A percentile compares a stretch with the other conserved stretches of the same genome.
phyloP scores from a whole-genome alignment of 2,113 vertebrate genomes.

The Megalops atlanticus region DNA sequence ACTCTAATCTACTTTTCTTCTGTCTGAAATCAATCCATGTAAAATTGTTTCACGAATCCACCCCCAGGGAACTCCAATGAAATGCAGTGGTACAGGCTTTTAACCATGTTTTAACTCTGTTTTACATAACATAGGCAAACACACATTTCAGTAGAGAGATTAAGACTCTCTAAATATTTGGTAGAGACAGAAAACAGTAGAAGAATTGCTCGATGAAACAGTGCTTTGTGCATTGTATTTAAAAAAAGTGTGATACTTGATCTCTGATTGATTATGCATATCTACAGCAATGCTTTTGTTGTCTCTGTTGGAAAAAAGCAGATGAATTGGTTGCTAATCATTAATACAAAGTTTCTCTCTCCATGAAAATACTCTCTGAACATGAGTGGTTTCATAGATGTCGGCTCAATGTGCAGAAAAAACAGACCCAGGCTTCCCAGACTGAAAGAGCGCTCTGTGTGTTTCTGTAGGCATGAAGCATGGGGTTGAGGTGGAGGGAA shows the following conservation, averaged over 20 bases:
- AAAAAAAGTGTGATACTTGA: neutral
- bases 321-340: neutral
- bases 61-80: conserved; percentile 1
- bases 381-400: no score
- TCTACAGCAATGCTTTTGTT: no score
- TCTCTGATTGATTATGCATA: neutral
- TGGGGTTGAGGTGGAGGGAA: no score
- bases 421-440: neutral
- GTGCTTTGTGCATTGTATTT: neutral
- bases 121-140: neutral
- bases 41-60: neutral
- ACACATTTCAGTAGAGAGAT: neutral
- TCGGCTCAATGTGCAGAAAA: neutral
- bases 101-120: neutral
- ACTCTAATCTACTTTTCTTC: neutral
- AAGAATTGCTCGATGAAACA: neutral
- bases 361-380: no score
- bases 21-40: neutral
- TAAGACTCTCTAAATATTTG: neutral
- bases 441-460: neutral
- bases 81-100: neutral
- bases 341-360: neutral
- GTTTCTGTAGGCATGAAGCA: neutral
- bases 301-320: neutral
- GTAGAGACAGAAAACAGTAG: neutral